These are phyloP conservation scores for Dipodomys spectabilis DNA, from an alignment of 2,113 vertebrate species.

Conservation along the genomic window DNA sequence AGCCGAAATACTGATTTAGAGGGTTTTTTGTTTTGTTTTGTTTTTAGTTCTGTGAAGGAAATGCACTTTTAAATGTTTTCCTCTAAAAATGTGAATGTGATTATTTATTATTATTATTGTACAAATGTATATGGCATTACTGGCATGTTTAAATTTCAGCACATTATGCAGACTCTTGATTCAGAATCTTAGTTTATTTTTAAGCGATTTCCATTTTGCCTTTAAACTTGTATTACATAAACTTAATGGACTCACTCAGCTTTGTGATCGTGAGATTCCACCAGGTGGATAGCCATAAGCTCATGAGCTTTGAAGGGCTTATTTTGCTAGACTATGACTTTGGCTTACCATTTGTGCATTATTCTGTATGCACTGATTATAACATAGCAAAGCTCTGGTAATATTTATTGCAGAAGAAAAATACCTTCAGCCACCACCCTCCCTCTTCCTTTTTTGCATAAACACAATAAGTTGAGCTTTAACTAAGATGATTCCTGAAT, in stretches of 20 bases:
- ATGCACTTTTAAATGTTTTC: constrained; percentile 68
- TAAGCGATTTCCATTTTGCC: constrained; percentile 68
- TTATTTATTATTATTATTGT: constrained; percentile 65
- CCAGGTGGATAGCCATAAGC: constrained; percentile 69
- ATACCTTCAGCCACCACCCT: background rate
- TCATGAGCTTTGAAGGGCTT: constrained; percentile 66
- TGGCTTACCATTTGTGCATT: constrained; percentile 59
- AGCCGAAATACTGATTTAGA: constrained; percentile 66
- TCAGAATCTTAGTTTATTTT: constrained; percentile 72
- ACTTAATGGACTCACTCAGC: constrained; percentile 72
- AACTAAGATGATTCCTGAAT: constrained; percentile 58
- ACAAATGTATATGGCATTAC: constrained; percentile 63
- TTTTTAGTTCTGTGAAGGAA: constrained; percentile 38
- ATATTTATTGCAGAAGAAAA: constrained; percentile 76
- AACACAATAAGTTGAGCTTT: constrained; percentile 65
- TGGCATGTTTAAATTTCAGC: constrained; percentile 56
- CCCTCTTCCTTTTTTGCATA: constrained; percentile 68
- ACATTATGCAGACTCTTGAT: constrained; percentile 63
- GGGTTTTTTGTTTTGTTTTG: background rate
- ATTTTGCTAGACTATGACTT: constrained; percentile 71
- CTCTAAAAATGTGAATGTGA: constrained; percentile 64
- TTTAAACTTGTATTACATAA: constrained; percentile 75
- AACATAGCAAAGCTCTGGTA: constrained; percentile 63
- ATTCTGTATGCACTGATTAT: constrained; percentile 66
- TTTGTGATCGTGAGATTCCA: constrained; percentile 59